Evolutionary conservation across 2,888 invertebrate genomes (phyloP), one percentile per base, ranked within the genome.

Genomic region (Cerastoderma edule): DNA sequence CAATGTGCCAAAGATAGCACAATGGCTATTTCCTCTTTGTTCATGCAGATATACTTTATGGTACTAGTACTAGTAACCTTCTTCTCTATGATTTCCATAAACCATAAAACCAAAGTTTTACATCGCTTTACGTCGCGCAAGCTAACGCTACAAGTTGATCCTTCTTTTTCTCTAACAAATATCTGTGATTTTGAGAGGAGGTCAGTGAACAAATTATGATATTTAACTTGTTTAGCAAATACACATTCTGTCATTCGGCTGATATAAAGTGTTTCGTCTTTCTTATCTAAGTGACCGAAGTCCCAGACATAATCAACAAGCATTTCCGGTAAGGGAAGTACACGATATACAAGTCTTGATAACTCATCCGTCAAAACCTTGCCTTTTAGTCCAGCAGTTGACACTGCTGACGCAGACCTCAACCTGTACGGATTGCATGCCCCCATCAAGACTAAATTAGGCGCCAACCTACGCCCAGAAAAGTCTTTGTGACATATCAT

Each of bases 281-380:
- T 67, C 30, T 77, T 76, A 66, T 73, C 80, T 5, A 88, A 66
- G n/a, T 74, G 78, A 3, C 88, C 88, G 78, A 84, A 88, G 48
- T 88, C 88, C 86, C 86, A 88, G 0, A 88, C 85, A 78, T 76
- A 87, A 57, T 88, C 88, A 8, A 88, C 70, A 72, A 88, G 73
- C 19, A 77, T 75, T 71, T 88, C 87, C 27, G 88, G 88, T 6
- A 88, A 69, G 24, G 88, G 88, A n/a, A 83, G 69, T 1, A 88
- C 88, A 44, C 88, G 75, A 48, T 88, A 88, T 0, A 85, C 87
- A 16, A 88, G 71, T 53, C 72, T 75, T 5, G 87, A 87, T 1
- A 84, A 69, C 32, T 84, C 82, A 70, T 87, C 88, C 8, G 84
- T 76, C 65, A 75, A 79, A 10, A 82, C 75, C 64, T 85, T 86